phyloP scores from a whole-genome alignment of 2,113 vertebrate genomes.

The Platichthys flesus region DNA sequence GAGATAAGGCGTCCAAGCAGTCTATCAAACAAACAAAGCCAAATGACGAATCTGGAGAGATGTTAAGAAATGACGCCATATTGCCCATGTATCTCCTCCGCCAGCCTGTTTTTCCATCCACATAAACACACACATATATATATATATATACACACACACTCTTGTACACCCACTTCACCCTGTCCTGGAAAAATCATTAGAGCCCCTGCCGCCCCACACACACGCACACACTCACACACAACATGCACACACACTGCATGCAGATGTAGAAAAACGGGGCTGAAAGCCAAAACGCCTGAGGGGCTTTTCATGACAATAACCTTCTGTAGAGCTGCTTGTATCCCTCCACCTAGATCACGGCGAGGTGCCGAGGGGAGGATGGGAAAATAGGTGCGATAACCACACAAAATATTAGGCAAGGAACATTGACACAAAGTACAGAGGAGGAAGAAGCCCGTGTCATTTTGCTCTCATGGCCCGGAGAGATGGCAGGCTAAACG shows the following conservation, averaged over 20 bases:
- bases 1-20: conserved; percentile 76
- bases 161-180: conserved; percentile 65
- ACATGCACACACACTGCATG: conserved; percentile 68
- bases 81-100: conserved; percentile 52
- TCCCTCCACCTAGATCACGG: conserved; percentile 70
- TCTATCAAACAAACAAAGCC: conserved; percentile 75
- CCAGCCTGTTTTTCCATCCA: conserved; percentile 39
- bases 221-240: conserved; percentile 12
- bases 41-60: conserved; percentile 63
- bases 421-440: conserved; percentile 66
- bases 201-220: conserved; percentile 33
- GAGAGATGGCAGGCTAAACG: conserved; percentile 72
- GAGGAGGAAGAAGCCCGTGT: conserved; percentile 67
- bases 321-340: conserved; percentile 74
- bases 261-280: conserved; percentile 73
- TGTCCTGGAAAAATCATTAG: conserved; percentile 79
- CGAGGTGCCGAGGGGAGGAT: conserved; percentile 61
- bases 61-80: conserved; percentile 62
- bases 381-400: conserved; percentile 72
- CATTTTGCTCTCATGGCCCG: conserved; percentile 69
- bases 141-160: conserved; percentile 33
- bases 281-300: conserved; percentile 67
- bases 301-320: conserved; percentile 78
- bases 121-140: conserved; percentile 11
- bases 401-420: conserved; percentile 66